Evolutionary conservation across 1,140 invertebrate species (phyloP).

Genomic region (Oryctes rhinoceros): DNA sequence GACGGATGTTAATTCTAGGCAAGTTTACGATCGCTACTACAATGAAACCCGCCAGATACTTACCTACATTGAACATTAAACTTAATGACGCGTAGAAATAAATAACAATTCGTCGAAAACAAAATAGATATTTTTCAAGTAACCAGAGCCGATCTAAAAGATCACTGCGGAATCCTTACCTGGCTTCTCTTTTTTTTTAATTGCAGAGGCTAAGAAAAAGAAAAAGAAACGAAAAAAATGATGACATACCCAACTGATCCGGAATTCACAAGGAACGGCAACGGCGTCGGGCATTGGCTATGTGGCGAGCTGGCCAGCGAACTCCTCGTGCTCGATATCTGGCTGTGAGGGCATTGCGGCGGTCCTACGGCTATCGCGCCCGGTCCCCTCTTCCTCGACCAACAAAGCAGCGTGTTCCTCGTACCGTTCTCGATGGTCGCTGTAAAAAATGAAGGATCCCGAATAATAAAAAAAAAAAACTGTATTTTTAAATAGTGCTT

Average conservation of each 20-base stretch:
- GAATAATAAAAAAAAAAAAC: too few relatives aligned
- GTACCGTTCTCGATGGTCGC: constrained; percentile 56
- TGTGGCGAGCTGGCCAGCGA: constrained; percentile 69
- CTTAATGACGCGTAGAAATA: not conserved
- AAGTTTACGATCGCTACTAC: not conserved
- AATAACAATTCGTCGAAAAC: too few relatives aligned
- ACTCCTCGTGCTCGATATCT: constrained; percentile 71
- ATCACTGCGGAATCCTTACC: too few relatives aligned
- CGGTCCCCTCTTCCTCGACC: constrained; percentile 63
- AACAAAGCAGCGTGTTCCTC: constrained; percentile 53
- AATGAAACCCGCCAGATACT: not conserved
- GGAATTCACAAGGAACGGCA: constrained; percentile 75
- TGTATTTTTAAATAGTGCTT: too few relatives aligned
- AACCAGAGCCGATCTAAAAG: too few relatives aligned
- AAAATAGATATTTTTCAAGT: too few relatives aligned
- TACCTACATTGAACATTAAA: not conserved
- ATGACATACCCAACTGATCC: constrained; percentile 70
- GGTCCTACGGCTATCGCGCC: constrained; percentile 66
- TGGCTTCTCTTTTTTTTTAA: too few relatives aligned
- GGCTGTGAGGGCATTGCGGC: constrained; percentile 75
- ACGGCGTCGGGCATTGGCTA: constrained; percentile 74
- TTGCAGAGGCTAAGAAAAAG: not conserved
- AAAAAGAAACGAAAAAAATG: constrained; percentile 12
- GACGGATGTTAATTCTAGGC: not conserved
- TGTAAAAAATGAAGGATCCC: constrained; percentile 43